Evolutionary conservation across 1,140 invertebrate species (phyloP).

Genomic region (Drosophila bocki): DNA sequence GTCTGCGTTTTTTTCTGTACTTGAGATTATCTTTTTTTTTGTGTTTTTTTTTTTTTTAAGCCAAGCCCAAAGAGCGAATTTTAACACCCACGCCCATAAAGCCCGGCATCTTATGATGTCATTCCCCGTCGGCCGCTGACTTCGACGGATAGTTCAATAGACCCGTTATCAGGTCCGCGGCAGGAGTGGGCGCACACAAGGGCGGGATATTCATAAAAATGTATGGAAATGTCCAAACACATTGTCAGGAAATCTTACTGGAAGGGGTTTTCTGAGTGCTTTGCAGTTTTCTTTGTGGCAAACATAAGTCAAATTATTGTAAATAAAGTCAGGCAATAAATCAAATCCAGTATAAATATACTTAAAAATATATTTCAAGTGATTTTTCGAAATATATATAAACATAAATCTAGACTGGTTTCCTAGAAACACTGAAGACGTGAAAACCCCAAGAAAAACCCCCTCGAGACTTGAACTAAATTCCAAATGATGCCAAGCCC

Average conservation of each 20-base stretch:
- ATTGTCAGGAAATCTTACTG: not conserved
- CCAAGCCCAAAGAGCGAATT: slow-evolving; percentile 62
- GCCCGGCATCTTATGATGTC: slow-evolving; percentile 6
- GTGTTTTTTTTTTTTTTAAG: slow-evolving; percentile 3
- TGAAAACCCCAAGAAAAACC: slow-evolving; percentile 16
- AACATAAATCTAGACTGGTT: accelerated
- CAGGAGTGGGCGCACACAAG: slow-evolving; percentile 13
- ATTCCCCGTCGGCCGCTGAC: slow-evolving; percentile 42
- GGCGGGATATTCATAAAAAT: slow-evolving; percentile 5
- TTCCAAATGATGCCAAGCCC: slow-evolving; percentile 64
- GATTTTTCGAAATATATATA: not conserved
- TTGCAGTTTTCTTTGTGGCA: not conserved
- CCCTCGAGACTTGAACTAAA: slow-evolving; percentile 49
- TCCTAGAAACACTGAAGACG: accelerated
- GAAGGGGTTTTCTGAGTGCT: not conserved
- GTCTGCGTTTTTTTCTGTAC: slow-evolving; percentile 29
- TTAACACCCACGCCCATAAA: slow-evolving; percentile 31
- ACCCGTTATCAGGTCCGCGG: slow-evolving; percentile 40
- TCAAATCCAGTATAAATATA: not conserved
- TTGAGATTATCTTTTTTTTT: slow-evolving; percentile 20
- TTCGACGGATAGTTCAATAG: slow-evolving; percentile 59
- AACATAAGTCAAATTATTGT: not conserved
- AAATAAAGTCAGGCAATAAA: not conserved
- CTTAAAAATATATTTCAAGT: not conserved
- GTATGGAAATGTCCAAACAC: not conserved